phyloP scores from a whole-genome alignment of 1,140 invertebrate species.

The Globodera rostochiensis region DNA sequence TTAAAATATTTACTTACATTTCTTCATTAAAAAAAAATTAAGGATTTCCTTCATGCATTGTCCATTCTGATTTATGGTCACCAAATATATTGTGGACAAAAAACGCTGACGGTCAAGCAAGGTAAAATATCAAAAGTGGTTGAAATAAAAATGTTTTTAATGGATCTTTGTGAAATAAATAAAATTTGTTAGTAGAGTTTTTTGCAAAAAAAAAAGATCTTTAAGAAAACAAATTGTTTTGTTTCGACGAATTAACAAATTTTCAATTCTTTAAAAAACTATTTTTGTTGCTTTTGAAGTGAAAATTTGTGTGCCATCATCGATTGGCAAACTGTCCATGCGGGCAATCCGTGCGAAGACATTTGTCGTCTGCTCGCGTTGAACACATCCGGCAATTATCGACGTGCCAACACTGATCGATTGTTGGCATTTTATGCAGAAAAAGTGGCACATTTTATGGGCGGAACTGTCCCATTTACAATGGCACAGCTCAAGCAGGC shows the following conservation, averaged over 20 bases:
- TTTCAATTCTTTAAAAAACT: too few relatives aligned
- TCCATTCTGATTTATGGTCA: slow-evolving; percentile 53
- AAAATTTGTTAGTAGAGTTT: too few relatives aligned
- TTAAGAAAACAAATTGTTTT: too few relatives aligned
- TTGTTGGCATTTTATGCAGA: slow-evolving; percentile 38
- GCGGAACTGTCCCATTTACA: slow-evolving; percentile 33
- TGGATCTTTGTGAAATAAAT: too few relatives aligned
- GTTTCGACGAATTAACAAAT: slow-evolving; percentile 11
- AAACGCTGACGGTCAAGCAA: slow-evolving; percentile 35
- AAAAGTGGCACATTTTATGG: slow-evolving; percentile 36
- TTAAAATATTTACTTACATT: not conserved
- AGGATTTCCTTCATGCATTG: slow-evolving; percentile 43
- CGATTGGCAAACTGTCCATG: slow-evolving; percentile 48
- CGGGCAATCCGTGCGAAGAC: slow-evolving; percentile 51
- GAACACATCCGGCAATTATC: slow-evolving; percentile 45
- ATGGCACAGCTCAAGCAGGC: slow-evolving; percentile 25
- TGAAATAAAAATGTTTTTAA: too few relatives aligned
- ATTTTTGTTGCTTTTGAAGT: not conserved
- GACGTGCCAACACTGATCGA: slow-evolving; percentile 43
- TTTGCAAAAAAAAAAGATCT: too few relatives aligned
- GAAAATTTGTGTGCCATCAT: slow-evolving; percentile 41
- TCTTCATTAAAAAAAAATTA: not conserved
- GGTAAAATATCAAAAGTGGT: not conserved
- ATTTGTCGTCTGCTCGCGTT: slow-evolving; percentile 42
- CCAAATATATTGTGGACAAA: slow-evolving; percentile 49